Percentiles rank a stretch among this genome's conserved stretches.
These are phyloP conservation scores for Ecliptopera silaceata DNA, from an alignment of 2,888 invertebrate species.

Conservation along the genomic window DNA sequence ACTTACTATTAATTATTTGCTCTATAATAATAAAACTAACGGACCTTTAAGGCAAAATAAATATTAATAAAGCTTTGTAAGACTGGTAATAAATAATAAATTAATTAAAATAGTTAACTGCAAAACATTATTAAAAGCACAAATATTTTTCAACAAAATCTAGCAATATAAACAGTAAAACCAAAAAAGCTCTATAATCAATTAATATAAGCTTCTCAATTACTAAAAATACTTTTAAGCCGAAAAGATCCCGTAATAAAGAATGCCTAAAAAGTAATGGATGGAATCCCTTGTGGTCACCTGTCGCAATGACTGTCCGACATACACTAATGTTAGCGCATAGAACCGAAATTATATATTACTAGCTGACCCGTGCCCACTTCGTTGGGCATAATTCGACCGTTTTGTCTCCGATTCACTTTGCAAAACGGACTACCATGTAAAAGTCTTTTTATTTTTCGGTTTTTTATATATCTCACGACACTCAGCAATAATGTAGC, in stretches of 20 bases:
- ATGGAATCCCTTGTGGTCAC: conserved; percentile 16
- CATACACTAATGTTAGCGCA: background rate
- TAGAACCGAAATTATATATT: background rate
- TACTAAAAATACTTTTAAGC: background rate
- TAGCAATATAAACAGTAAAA: background rate
- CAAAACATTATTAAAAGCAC: background rate
- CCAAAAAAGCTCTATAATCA: conserved; percentile 8
- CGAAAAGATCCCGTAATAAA: conserved; percentile 8
- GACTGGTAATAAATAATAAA: no score
- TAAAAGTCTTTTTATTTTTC: no score
- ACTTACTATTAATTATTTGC: no score
- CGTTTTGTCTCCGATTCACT: no score
- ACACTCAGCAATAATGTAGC: no score
- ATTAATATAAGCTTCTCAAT: conserved; percentile 5
- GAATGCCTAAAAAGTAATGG: conserved; percentile 12
- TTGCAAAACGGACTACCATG: no score
- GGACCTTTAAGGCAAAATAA: no score
- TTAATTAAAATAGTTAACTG: background rate
- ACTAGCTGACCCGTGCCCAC: no score
- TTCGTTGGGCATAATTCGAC: no score
- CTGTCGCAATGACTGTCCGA: conserved; percentile 12
- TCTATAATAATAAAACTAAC: no score
- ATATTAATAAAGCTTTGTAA: no score
- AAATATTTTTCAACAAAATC: background rate
- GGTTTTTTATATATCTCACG: no score